Evolutionary conservation across 2,888 invertebrate species (phyloP).

Genomic region (Dolichomitus sp.): DNA sequence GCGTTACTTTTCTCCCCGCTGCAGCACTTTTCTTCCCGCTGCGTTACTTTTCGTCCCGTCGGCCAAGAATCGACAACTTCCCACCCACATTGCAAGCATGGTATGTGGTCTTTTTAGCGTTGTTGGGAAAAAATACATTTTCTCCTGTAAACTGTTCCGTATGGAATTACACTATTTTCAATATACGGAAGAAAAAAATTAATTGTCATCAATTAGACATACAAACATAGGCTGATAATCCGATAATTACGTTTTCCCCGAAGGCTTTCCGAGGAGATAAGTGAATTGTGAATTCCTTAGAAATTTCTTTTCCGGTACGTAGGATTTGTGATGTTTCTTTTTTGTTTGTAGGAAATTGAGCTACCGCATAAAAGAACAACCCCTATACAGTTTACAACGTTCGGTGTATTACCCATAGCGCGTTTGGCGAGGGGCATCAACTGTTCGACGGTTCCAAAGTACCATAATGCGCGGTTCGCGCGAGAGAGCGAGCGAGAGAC

Average conservation of each 20-base stretch:
- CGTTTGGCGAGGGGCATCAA: constrained; percentile 25
- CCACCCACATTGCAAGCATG: no score
- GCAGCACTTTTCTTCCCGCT: no score
- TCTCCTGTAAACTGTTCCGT: no score
- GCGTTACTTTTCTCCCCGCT: no score
- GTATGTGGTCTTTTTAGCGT: no score
- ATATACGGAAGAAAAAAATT: neutral
- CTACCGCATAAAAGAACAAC: constrained; percentile 1
- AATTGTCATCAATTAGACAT: neutral
- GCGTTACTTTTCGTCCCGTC: no score
- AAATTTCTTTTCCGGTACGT: constrained; percentile 15
- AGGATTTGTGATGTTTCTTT: neutral
- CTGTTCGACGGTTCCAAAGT: constrained; percentile 38
- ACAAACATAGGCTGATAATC: neutral
- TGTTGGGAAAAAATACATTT: no score
- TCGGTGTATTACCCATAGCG: constrained; percentile 5
- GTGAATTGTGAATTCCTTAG: neutral
- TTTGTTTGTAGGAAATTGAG: constrained; percentile 6
- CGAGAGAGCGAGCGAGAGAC: constrained; percentile 13
- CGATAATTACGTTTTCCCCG: constrained; percentile 1
- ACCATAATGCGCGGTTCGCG: constrained; percentile 24
- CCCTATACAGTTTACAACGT: constrained; percentile 22
- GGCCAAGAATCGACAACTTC: no score
- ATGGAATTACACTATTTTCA: no score
- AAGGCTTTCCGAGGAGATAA: neutral